A percentile compares a stretch with the other conserved stretches of the same genome.
Conservation (phyloP, 1,140 invertebrate genomes). For the Brachionus rotundiformis region DNA sequence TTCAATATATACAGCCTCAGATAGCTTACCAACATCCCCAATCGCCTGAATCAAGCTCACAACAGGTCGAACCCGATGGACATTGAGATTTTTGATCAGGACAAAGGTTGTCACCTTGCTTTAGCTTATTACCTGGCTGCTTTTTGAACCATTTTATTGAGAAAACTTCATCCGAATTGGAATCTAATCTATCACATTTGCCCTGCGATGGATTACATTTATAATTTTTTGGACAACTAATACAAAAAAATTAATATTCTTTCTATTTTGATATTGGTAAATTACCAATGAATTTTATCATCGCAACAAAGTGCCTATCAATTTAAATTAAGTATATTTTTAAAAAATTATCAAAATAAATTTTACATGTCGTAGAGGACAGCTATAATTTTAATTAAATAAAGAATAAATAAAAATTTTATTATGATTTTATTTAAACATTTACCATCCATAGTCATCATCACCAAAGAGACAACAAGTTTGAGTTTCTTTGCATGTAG, state of each 20-base stretch:
- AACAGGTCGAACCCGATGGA: conserved; percentile 62
- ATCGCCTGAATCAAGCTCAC: conserved; percentile 56
- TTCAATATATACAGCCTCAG: neutral
- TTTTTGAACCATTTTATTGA: conserved; percentile 51
- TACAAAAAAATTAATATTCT: neutral
- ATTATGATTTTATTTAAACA: neutral
- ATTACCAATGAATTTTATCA: conserved; percentile 50
- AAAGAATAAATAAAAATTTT: neutral
- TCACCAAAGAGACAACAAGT: conserved; percentile 47
- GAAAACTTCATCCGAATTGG: conserved; percentile 3
- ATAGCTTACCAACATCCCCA: conserved; percentile 59
- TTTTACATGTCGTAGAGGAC: conserved; percentile 36
- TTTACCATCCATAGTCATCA: conserved; percentile 42
- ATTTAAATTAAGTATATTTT: neutral
- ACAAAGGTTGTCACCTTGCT: conserved; percentile 51
- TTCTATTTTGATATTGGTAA: neutral
- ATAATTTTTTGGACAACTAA: conserved; percentile 47
- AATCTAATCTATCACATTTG: conserved; percentile 30
- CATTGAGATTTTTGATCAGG: conserved; percentile 58
- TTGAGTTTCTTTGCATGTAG: conserved; percentile 46
- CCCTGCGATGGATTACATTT: conserved; percentile 41
- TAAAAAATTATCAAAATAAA: neutral
- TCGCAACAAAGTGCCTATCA: conserved; percentile 40
- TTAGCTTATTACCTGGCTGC: conserved; percentile 27
- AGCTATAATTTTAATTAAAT: too few relatives aligned